Evolutionary conservation across 1,140 invertebrate genomes (phyloP).

Genomic region (Bathynomus jamesi): DNA sequence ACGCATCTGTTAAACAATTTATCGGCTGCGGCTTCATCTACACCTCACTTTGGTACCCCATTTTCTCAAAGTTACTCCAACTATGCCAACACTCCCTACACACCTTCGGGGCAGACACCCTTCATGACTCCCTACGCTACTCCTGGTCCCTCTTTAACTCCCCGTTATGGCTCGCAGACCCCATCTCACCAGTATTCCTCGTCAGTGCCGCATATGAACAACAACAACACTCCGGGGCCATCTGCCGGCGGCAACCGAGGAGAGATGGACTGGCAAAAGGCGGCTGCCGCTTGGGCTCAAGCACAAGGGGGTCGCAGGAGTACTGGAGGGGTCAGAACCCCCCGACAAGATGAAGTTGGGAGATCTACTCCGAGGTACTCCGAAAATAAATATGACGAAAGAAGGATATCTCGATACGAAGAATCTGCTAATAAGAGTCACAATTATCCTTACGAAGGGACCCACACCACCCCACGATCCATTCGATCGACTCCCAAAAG

Average conservation of each 20-base stretch:
- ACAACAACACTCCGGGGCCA: neutral
- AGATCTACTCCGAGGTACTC: slow-evolving; percentile 30
- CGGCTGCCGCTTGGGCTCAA: slow-evolving; percentile 76
- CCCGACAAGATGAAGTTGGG: slow-evolving; percentile 25
- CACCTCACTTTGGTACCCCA: slow-evolving; percentile 39
- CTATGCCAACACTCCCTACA: slow-evolving; percentile 55
- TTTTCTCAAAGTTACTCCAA: slow-evolving; percentile 36
- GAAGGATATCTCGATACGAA: slow-evolving; percentile 24
- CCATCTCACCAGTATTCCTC: slow-evolving; percentile 25
- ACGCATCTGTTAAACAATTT: slow-evolving; percentile 63
- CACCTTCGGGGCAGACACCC: slow-evolving; percentile 79
- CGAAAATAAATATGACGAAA: slow-evolving; percentile 13
- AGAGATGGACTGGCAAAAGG: slow-evolving; percentile 70
- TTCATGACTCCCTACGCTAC: slow-evolving; percentile 75
- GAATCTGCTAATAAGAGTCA: slow-evolving; percentile 22
- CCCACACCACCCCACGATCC: slow-evolving; percentile 29
- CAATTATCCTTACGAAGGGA: slow-evolving; percentile 31
- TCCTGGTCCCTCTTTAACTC: slow-evolving; percentile 36
- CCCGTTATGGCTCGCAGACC: slow-evolving; percentile 26
- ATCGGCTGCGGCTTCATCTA: slow-evolving; percentile 49
- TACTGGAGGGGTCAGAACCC: slow-evolving; percentile 7
- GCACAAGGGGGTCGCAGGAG: slow-evolving; percentile 39
- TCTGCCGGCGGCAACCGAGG: slow-evolving; percentile 43
- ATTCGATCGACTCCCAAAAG: slow-evolving; percentile 36
- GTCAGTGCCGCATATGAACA: slow-evolving; percentile 17